A percentile compares a stretch with the other conserved stretches of the same genome.
phyloP scores from a whole-genome alignment of 2,797 vertebrate species.

The Molothrus ater region DNA sequence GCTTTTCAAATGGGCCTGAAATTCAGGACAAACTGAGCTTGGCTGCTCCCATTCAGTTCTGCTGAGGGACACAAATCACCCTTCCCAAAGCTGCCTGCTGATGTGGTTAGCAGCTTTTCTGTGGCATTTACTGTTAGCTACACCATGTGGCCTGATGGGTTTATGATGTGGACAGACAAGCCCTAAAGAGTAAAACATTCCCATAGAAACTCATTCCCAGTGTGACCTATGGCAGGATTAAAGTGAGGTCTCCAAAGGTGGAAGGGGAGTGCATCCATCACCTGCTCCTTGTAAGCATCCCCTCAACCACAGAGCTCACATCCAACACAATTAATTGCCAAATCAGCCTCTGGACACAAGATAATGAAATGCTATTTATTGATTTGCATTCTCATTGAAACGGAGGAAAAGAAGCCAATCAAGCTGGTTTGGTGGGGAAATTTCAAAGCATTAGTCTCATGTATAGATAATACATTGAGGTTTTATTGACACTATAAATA shows the following conservation, averaged over 20 bases:
- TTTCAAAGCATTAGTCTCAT: neutral
- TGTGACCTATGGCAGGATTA: neutral
- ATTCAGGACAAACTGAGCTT: neutral
- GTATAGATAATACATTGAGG: neutral
- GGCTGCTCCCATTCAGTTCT: neutral
- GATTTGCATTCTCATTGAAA: neutral
- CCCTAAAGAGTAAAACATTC: neutral
- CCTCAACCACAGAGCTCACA: neutral
- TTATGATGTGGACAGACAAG: neutral
- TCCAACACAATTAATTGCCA: neutral
- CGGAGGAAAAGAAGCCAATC: neutral
- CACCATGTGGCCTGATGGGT: neutral
- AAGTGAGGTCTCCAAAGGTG: conserved; percentile 9
- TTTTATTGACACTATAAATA: neutral
- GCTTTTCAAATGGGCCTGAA: neutral
- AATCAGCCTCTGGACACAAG: neutral
- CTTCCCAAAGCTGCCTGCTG: neutral
- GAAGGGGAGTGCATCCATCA: neutral
- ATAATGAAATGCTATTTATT: neutral
- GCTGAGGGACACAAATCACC: neutral
- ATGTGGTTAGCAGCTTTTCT: neutral
- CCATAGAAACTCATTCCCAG: neutral
- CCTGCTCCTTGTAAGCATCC: neutral
- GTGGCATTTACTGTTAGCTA: neutral
- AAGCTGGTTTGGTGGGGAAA: neutral